phyloP scores from a whole-genome alignment of 2,113 vertebrate genomes.

The Vanacampus margaritifer region DNA sequence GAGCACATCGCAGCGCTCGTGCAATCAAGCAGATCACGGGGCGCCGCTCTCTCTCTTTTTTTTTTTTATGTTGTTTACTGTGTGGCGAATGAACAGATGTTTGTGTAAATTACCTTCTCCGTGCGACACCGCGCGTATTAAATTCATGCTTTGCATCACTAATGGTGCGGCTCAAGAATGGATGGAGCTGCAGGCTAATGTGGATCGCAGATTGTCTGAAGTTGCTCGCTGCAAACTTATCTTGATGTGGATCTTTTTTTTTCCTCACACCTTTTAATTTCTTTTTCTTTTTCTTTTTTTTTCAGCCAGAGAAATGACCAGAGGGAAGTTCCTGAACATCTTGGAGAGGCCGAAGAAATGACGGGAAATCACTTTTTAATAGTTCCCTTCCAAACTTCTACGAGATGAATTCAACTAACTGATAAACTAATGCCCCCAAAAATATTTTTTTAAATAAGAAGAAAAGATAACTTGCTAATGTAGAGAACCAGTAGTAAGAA shows the following conservation, averaged over 20 bases:
- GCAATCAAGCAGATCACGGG: constrained; percentile 38
- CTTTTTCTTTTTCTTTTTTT: constrained; percentile 44
- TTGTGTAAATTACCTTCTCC: constrained; percentile 91
- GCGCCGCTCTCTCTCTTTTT: constrained; percentile 50
- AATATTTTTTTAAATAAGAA: constrained; percentile 5
- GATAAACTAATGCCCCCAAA: constrained; percentile 4
- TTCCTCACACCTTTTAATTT: constrained; percentile 14
- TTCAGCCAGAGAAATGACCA: constrained; percentile 97
- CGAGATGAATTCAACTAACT: constrained; percentile 3
- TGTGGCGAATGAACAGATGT: constrained; percentile 93
- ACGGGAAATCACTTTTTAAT: constrained; percentile 7
- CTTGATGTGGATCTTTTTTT: neutral
- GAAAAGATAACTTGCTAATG: neutral
- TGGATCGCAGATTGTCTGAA: constrained; percentile 2
- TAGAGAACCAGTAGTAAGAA: neutral
- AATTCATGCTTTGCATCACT: constrained; percentile 88
- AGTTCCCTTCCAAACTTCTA: neutral
- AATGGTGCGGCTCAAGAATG: constrained; percentile 75
- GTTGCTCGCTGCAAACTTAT: neutral
- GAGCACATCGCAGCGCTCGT: constrained; percentile 6
- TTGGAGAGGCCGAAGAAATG: constrained; percentile 96
- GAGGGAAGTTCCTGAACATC: constrained; percentile 98
- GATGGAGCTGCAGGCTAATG: constrained; percentile 26
- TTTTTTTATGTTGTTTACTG: constrained; percentile 84
- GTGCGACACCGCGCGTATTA: constrained; percentile 89